Evolutionary conservation across 2,888 invertebrate species (phyloP).

Genomic region (Ophion ellenae): DNA sequence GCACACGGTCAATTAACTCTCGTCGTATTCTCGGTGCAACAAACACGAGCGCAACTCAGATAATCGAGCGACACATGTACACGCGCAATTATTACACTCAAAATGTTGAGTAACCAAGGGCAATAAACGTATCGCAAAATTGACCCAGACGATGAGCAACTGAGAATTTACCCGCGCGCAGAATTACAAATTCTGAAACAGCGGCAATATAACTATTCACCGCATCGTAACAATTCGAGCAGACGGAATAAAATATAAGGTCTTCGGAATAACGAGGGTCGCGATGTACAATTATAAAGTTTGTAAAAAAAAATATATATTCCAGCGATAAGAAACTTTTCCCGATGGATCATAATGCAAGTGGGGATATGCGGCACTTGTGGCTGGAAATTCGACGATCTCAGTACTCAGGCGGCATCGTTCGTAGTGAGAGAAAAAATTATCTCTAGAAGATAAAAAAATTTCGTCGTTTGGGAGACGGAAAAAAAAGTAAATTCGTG

Average conservation of each 20-base stretch:
- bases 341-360: neutral
- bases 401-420: neutral
- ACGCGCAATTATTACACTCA: conserved; percentile 28
- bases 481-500: neutral
- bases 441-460: neutral
- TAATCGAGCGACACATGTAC: conserved; percentile 2
- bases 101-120: conserved; percentile 51
- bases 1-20: conserved; percentile 57
- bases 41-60: conserved; percentile 12
- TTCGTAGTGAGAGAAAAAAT: neutral
- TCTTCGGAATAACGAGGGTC: neutral
- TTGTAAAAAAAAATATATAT: neutral
- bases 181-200: conserved; percentile 41
- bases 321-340: neutral
- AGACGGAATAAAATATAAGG: too few species aligned
- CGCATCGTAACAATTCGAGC: too few species aligned
- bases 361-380: neutral
- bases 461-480: neutral
- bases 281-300: neutral
- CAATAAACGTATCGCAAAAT: conserved; percentile 33
- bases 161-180: conserved; percentile 16
- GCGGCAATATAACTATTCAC: neutral
- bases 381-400: neutral
- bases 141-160: conserved; percentile 40
- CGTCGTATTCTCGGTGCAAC: conserved; percentile 49